Percentiles rank a stretch among this genome's conserved stretches.
Evolutionary conservation across 2,797 vertebrate genomes (phyloP).

Genomic region (Sebastes dallii): DNA sequence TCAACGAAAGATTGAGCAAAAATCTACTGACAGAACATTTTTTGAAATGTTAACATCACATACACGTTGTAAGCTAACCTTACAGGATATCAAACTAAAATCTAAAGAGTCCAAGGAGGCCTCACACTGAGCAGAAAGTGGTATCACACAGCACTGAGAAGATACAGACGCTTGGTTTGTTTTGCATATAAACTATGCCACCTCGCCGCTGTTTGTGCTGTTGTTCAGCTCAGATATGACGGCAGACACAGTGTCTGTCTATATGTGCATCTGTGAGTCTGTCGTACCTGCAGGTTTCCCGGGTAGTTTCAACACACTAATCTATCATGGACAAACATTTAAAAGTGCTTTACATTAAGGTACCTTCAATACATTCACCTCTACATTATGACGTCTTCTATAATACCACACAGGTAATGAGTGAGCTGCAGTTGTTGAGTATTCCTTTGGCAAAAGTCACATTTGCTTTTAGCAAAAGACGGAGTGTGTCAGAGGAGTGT

Average conservation of each 20-base stretch:
- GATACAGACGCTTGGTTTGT: constrained; percentile 18
- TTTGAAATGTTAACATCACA: constrained; percentile 38
- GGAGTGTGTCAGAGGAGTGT: constrained; percentile 59
- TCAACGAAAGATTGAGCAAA: constrained; percentile 46
- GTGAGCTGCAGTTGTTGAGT: constrained; percentile 48
- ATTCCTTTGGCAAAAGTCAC: constrained; percentile 55
- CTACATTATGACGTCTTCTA: constrained; percentile 64
- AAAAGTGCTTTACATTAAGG: constrained; percentile 84
- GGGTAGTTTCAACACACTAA: constrained; percentile 46
- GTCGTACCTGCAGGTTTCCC: constrained; percentile 39
- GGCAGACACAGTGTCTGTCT: constrained; percentile 22
- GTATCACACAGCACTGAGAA: constrained; percentile 44
- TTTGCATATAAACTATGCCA: constrained; percentile 41
- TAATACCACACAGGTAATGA: constrained; percentile 64
- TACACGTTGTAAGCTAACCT: constrained; percentile 38
- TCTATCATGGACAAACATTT: constrained; percentile 70
- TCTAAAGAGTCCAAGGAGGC: constrained; percentile 39
- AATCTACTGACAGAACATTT: constrained; percentile 29
- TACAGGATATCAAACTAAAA: constrained; percentile 41
- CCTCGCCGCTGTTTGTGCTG: constrained; percentile 52
- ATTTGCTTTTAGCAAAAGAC: constrained; percentile 35
- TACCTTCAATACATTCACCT: constrained; percentile 80
- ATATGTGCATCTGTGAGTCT: constrained; percentile 37
- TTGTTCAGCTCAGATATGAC: constrained; percentile 34
- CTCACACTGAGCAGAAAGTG: constrained; percentile 31